Percentiles rank a stretch among this genome's conserved stretches.
Conservation (phyloP, 2,797 vertebrate species). For the Dallia pectoralis region DNA sequence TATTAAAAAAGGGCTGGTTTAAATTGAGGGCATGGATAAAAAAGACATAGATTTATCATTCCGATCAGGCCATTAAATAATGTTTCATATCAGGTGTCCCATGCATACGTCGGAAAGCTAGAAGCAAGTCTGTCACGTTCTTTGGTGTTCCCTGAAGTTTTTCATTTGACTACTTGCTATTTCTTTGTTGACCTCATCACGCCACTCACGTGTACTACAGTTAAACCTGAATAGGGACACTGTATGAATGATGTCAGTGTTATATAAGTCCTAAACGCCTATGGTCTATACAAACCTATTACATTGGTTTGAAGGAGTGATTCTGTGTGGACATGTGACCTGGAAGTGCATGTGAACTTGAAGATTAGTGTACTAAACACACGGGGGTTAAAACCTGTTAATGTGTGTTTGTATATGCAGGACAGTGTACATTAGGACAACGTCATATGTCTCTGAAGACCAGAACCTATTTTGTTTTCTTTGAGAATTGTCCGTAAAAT, state of each 20-base stretch:
- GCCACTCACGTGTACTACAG: slow-evolving; percentile 32
- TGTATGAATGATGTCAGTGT: slow-evolving; percentile 36
- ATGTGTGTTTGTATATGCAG: slow-evolving; percentile 44
- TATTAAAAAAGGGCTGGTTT: slow-evolving; percentile 74
- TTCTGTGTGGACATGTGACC: slow-evolving; percentile 24
- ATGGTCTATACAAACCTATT: slow-evolving; percentile 15
- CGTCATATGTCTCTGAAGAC: slow-evolving; percentile 25
- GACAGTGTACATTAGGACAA: slow-evolving; percentile 39
- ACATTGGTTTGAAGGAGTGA: slow-evolving; percentile 22
- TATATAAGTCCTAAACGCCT: slow-evolving; percentile 9
- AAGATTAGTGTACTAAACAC: slow-evolving; percentile 11
- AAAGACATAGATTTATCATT: slow-evolving; percentile 49
- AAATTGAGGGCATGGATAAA: slow-evolving; percentile 62
- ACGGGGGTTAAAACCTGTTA: slow-evolving; percentile 31
- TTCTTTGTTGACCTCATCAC: slow-evolving; percentile 31
- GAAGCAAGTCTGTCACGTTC: slow-evolving; percentile 14
- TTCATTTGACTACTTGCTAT: neutral
- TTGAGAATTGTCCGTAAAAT: slow-evolving; percentile 27
- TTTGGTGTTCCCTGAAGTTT: neutral
- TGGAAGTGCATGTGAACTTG: slow-evolving; percentile 23
- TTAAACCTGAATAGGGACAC: slow-evolving; percentile 27
- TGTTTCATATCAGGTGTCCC: neutral
- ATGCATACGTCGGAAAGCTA: neutral
- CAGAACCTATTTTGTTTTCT: slow-evolving; percentile 26
- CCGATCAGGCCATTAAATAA: neutral